Evolutionary conservation across 2,113 vertebrate species (phyloP).

Genomic region (Oryzias curvinotus): DNA sequence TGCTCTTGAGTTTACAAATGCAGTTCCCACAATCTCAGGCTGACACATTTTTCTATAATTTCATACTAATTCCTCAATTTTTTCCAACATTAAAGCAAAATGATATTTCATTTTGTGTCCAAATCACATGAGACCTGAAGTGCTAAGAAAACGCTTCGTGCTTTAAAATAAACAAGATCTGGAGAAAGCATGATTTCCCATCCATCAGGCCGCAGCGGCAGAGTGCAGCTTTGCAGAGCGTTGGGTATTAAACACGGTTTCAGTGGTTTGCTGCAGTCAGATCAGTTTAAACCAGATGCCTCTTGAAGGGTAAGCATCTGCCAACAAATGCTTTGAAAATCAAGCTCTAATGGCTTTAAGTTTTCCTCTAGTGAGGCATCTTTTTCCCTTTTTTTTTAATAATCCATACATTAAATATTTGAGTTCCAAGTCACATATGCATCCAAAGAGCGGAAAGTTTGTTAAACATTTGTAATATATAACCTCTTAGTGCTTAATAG

Average conservation of each 20-base stretch:
- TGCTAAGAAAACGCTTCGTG: conserved; percentile 8
- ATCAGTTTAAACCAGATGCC: conserved; percentile 37
- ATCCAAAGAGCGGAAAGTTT: too few relatives aligned
- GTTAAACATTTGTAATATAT: too few relatives aligned
- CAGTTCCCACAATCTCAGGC: too few relatives aligned
- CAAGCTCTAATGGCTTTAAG: conserved; percentile 26
- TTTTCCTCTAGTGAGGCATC: conserved; percentile 23
- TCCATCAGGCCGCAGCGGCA: conserved; percentile 9
- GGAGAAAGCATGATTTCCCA: conserved; percentile 8
- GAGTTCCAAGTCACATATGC: too few relatives aligned
- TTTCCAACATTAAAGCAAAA: conserved; percentile 20
- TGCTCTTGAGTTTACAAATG: too few relatives aligned
- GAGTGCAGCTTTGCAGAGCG: conserved; percentile 46
- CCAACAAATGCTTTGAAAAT: conserved; percentile 26
- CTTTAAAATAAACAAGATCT: conserved; percentile 14
- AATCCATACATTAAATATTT: background rate
- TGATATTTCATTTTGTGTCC: background rate
- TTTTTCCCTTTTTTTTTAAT: conserved; percentile 15
- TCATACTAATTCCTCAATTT: background rate
- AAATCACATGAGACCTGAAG: conserved; percentile 10
- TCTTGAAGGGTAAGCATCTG: conserved; percentile 13
- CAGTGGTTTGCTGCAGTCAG: conserved; percentile 28
- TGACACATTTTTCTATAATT: background rate
- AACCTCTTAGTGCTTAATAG: too few relatives aligned
- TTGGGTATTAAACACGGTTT: conserved; percentile 48